Evolutionary conservation across 2,888 invertebrate genomes (phyloP), one percentile per base, ranked within the genome.

Genomic region (Alloscopus bannaensis): DNA sequence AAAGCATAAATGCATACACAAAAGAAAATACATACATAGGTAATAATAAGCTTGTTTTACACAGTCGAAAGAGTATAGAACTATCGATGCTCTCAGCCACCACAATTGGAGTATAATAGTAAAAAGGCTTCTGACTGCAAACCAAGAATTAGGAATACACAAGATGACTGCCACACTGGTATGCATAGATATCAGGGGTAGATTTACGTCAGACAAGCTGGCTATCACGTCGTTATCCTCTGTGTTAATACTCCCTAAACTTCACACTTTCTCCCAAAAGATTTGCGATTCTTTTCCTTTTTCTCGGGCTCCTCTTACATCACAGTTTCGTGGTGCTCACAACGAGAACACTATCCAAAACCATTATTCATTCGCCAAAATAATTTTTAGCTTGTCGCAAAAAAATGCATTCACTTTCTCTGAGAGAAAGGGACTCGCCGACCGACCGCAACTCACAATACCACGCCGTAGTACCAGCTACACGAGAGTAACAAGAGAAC

Each of bases 301-400:
- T 31, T 59, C 22, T 16, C 29, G 31, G 24, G 4, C 52, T 59
- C 2, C 31, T 59, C 4, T 29, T 59, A 59, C 59, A n/a, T 18
- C 16, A n/a, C n/a, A n/a, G n/a, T n/a, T n/a, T n/a, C n/a, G 13
- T 28, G 22, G 4, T 24, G 52, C 52, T 24, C n/a, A 22, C n/a
- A n/a, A n/a, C 22, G n/a, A 22, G 20, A 24, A 22, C 60, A 40
- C 72, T 50, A 60, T 72, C 29, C 64, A 50, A 71, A 60, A 72
- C 79, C 79, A 79, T 79, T 79, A 79, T 79, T 79, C 79, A 79
- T 79, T 66, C 68, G 70, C 66, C 71, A 72, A 79, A 79, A 79
- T 79, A 79, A 79, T 79, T 79, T n/a, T 79, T 42, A 79, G 68
- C 64, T 71, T 71, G 78, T 78, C 79, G 79, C 79, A 72, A 72